phyloP scores from a whole-genome alignment of 2,113 vertebrate genomes.

The Scolopax mira region DNA sequence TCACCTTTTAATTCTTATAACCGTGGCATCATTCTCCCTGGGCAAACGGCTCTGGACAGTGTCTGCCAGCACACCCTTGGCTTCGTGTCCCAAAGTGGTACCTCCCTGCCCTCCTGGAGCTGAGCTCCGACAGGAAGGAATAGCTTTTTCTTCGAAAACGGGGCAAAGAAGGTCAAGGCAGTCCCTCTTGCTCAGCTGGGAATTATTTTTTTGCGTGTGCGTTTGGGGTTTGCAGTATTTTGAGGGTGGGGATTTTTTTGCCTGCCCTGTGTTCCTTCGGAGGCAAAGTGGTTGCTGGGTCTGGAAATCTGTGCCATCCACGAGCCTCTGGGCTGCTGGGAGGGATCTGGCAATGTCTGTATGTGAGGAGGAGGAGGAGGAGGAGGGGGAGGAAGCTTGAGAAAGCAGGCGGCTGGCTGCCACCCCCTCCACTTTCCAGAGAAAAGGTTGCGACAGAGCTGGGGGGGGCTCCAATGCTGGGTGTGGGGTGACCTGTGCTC shows the following conservation, averaged over 20 bases:
- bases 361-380: neutral
- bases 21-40: neutral
- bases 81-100: neutral
- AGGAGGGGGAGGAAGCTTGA: neutral
- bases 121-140: neutral
- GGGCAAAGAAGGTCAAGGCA: neutral
- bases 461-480: neutral
- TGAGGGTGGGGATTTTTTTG: neutral
- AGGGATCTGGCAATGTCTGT: neutral
- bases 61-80: conserved; percentile 12
- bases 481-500: neutral
- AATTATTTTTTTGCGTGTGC: neutral
- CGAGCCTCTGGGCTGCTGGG: neutral
- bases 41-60: conserved; percentile 31
- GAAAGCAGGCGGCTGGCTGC: neutral
- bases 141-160: neutral
- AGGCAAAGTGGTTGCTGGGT: rapidly evolving
- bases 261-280: neutral
- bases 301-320: neutral
- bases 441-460: rapidly evolving
- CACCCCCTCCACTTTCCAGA: neutral
- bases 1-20: neutral
- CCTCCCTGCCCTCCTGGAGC: neutral
- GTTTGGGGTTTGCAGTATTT: neutral
- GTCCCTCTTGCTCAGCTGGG: neutral